Percentiles rank a stretch among this genome's conserved stretches.
phyloP scores from a whole-genome alignment of 2,888 invertebrate genomes.

The Chironomus tentans region DNA sequence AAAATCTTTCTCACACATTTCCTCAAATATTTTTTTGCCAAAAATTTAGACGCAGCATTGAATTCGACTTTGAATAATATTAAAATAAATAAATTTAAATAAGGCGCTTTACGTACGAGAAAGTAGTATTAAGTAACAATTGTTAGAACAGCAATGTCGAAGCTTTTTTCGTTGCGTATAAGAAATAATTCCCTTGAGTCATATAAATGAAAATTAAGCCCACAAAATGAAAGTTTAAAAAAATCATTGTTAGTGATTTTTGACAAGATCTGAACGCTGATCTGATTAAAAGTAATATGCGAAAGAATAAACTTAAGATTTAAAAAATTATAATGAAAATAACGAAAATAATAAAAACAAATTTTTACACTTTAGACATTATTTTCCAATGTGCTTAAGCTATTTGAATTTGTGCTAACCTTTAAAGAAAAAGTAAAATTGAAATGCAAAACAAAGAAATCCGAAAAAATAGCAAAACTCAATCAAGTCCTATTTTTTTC shows the following conservation, averaged over 20 bases:
- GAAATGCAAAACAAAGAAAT: background rate
- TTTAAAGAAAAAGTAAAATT: background rate
- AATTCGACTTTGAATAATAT: conserved; percentile 21
- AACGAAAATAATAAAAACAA: too few species aligned
- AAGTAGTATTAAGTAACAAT: background rate
- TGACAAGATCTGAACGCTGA: too few species aligned
- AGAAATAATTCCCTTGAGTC: background rate
- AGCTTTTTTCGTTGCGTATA: background rate
- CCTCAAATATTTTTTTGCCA: background rate
- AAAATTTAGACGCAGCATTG: background rate
- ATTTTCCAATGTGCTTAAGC: too few species aligned
- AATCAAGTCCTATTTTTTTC: background rate
- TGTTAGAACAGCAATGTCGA: background rate
- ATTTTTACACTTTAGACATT: too few species aligned
- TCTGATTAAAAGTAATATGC: too few species aligned
- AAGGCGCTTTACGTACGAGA: background rate
- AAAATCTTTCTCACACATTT: background rate
- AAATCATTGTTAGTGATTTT: too few species aligned
- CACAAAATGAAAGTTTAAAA: background rate
- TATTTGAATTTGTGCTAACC: too few species aligned
- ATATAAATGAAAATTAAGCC: conserved; percentile 10
- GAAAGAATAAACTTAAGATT: too few species aligned
- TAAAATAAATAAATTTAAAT: conserved; percentile 26
- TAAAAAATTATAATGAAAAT: too few species aligned
- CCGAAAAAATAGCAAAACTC: conserved; percentile 3